These are phyloP conservation scores for Gallinago stenura DNA, from an alignment of 2,797 vertebrate genomes.

Conservation along the genomic window DNA sequence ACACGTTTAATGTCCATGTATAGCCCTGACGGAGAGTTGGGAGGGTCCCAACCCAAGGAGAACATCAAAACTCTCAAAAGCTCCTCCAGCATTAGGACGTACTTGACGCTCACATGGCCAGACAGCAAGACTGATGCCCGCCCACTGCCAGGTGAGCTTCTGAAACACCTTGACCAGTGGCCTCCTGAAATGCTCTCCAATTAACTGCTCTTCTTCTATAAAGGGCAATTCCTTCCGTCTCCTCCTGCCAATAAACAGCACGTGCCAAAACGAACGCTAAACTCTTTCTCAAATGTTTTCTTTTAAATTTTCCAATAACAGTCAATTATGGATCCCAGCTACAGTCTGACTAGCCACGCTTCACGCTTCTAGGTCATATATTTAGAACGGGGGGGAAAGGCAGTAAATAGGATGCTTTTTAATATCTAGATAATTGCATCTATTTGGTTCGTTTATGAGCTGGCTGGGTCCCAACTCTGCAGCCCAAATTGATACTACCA, in stretches of 20 bases:
- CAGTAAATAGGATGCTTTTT: constrained; percentile 4
- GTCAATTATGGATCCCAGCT: neutral
- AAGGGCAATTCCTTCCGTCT: neutral
- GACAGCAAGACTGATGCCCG: accelerated
- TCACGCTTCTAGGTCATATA: neutral
- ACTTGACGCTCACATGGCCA: accelerated
- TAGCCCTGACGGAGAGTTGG: neutral
- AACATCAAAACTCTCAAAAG: neutral
- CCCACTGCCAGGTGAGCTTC: neutral
- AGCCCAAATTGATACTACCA: neutral
- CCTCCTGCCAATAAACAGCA: constrained; percentile 5
- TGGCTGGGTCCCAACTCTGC: constrained; percentile 4
- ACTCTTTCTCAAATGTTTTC: neutral
- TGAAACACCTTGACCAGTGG: neutral
- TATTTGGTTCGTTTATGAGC: constrained; percentile 32
- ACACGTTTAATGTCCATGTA: neutral
- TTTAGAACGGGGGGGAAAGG: neutral
- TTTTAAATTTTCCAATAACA: neutral
- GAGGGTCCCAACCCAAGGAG: neutral
- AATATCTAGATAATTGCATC: constrained; percentile 42
- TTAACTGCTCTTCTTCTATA: neutral
- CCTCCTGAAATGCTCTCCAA: neutral
- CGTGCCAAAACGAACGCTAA: neutral
- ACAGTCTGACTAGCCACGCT: neutral
- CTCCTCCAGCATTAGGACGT: neutral